A percentile compares a stretch with the other conserved stretches of the same genome.
Conservation (phyloP, 1,140 invertebrate species). For the Hylaeus anthracinus region DNA sequence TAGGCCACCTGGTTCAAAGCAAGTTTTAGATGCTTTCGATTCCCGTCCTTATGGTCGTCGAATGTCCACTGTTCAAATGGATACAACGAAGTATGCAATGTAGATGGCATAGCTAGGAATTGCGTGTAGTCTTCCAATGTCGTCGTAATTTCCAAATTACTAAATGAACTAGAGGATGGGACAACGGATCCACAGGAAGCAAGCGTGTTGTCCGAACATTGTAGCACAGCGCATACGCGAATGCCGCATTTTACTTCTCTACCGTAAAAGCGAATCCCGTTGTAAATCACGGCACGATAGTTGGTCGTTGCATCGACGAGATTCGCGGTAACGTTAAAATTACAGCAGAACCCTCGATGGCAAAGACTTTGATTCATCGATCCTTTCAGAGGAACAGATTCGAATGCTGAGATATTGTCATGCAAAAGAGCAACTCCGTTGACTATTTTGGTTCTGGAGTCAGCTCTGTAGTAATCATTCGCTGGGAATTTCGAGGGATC, state of each 20-base stretch:
- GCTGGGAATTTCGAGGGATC: background rate
- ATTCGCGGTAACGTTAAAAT: conserved; percentile 55
- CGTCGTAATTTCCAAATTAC: conserved; percentile 4
- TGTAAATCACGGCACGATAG: conserved; percentile 50
- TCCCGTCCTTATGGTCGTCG: background rate
- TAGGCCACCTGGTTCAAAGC: too few species aligned
- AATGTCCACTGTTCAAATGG: conserved; percentile 38
- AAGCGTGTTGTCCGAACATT: conserved; percentile 54
- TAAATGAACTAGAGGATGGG: conserved; percentile 17
- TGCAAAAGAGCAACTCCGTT: background rate
- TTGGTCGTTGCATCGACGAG: conserved; percentile 18
- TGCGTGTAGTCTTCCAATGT: conserved; percentile 24
- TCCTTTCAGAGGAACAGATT: background rate
- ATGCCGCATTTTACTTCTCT: background rate
- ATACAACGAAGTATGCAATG: conserved; percentile 17
- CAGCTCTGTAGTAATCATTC: fast-evolving
- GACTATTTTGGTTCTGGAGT: fast-evolving
- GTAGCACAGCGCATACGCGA: conserved; percentile 34
- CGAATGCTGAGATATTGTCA: conserved; percentile 16
- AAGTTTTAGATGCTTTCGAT: background rate
- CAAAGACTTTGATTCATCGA: conserved; percentile 60
- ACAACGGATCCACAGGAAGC: conserved; percentile 48
- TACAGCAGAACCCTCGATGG: conserved; percentile 69
- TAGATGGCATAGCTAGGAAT: conserved; percentile 33
- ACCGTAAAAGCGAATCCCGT: conserved; percentile 31